Evolutionary conservation across 1,140 invertebrate species (phyloP).

Genomic region (Leptinotarsa lineolata): DNA sequence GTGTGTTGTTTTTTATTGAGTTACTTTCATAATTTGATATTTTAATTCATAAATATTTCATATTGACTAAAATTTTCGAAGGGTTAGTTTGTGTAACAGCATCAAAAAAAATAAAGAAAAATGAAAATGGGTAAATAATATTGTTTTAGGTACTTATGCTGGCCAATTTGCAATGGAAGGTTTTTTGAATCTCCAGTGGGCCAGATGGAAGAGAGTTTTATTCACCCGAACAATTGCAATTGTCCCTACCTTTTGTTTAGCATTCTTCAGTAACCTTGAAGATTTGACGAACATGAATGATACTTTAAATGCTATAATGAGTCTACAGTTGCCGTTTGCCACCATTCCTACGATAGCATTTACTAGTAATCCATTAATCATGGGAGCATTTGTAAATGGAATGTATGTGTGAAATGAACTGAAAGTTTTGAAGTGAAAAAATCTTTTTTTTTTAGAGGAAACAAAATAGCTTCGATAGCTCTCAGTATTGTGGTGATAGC

Average conservation of each 20-base stretch:
- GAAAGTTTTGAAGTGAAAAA: background rate
- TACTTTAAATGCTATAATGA: slow-evolving; percentile 88
- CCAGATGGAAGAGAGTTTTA: slow-evolving; percentile 86
- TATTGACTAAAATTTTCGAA: too few relatives aligned
- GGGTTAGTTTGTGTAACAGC: too few relatives aligned
- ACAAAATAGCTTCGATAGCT: slow-evolving; percentile 69
- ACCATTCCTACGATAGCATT: slow-evolving; percentile 88
- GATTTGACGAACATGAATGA: slow-evolving; percentile 88
- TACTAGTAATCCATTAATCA: slow-evolving; percentile 78
- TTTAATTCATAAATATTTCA: too few relatives aligned
- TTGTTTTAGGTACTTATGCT: slow-evolving; percentile 64
- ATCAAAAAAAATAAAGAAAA: too few relatives aligned
- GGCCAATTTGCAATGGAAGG: slow-evolving; percentile 85
- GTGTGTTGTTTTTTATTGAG: too few relatives aligned
- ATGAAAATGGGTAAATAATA: too few relatives aligned
- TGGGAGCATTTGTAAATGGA: slow-evolving; percentile 85
- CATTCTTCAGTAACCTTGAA: slow-evolving; percentile 74
- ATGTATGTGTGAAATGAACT: slow-evolving; percentile 57
- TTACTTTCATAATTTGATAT: too few relatives aligned
- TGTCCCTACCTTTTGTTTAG: slow-evolving; percentile 82
- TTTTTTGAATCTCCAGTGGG: slow-evolving; percentile 88
- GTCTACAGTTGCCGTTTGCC: slow-evolving; percentile 83
- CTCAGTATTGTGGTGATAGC: slow-evolving; percentile 74
- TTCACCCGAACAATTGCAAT: slow-evolving; percentile 88
- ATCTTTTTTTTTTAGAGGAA: slow-evolving; percentile 60